A percentile compares a stretch with the other conserved stretches of the same genome.
These are phyloP conservation scores for Calephelis perditalis DNA, from an alignment of 2,888 invertebrate species.

Conservation along the genomic window DNA sequence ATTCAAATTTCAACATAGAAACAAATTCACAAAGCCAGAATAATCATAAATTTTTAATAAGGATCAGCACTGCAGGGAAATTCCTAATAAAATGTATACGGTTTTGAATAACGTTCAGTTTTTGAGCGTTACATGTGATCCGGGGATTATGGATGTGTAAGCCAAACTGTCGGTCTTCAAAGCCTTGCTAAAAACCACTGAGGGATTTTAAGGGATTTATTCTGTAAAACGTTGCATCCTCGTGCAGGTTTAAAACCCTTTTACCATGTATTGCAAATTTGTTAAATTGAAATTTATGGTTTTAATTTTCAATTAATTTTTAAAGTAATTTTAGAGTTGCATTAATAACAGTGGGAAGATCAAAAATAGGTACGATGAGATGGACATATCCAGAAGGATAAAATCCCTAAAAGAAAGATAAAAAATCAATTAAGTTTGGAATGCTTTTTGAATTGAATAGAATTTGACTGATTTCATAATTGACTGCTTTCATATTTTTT, in stretches of 20 bases:
- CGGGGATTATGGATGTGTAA: conserved; percentile 51
- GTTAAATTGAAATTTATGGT: conserved; percentile 11
- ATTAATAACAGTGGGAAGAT: too few species aligned
- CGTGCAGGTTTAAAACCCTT: conserved; percentile 21
- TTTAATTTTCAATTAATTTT: neutral
- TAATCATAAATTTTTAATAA: neutral
- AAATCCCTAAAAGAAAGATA: too few species aligned
- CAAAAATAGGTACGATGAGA: too few species aligned
- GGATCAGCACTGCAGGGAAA: conserved; percentile 9
- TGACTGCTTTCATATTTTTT: too few species aligned
- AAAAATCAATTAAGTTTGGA: too few species aligned
- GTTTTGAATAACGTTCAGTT: conserved; percentile 26
- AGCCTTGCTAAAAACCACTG: conserved; percentile 53
- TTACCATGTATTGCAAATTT: conserved; percentile 12
- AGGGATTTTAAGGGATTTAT: conserved; percentile 56
- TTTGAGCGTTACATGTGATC: conserved; percentile 39
- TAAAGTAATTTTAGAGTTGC: too few species aligned
- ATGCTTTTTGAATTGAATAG: too few species aligned
- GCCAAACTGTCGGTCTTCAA: conserved; percentile 51
- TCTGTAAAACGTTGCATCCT: conserved; percentile 40
- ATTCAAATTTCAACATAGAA: too few species aligned
- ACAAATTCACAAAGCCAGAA: neutral
- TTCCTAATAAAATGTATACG: conserved; percentile 16
- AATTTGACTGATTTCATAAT: too few species aligned
- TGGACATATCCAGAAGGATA: too few species aligned